A percentile compares a stretch with the other conserved stretches of the same genome.
Evolutionary conservation across 2,113 vertebrate genomes (phyloP).

Genomic region (Centrocercus urophasianus): DNA sequence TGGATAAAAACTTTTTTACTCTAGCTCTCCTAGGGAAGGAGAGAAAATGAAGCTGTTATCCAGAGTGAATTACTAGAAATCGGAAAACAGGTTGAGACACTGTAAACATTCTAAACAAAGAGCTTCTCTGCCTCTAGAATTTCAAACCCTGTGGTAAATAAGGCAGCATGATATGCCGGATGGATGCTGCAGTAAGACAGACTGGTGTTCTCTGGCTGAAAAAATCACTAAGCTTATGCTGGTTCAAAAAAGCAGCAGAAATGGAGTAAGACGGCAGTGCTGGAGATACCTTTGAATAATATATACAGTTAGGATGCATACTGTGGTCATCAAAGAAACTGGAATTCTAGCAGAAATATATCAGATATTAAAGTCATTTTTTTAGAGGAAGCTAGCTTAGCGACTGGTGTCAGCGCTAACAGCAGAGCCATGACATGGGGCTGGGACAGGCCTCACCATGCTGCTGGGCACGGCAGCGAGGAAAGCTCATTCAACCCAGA

Average conservation of each 20-base stretch:
- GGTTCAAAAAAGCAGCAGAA: not conserved
- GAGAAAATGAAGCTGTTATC: not conserved
- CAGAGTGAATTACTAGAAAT: not conserved
- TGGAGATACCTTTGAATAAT: not conserved
- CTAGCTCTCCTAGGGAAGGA: not conserved
- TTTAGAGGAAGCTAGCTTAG: not conserved
- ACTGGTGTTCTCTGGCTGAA: not conserved
- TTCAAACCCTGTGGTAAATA: not conserved
- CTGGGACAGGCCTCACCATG: too few relatives aligned
- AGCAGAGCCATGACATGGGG: too few relatives aligned
- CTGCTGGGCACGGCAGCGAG: too few relatives aligned
- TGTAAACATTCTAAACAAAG: not conserved
- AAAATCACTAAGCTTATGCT: not conserved
- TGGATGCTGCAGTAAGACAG: not conserved
- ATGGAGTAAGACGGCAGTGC: not conserved
- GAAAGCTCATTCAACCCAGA: too few relatives aligned
- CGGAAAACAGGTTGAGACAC: not conserved
- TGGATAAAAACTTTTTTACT: not conserved
- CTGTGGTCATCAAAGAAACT: not conserved
- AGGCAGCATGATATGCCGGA: not conserved
- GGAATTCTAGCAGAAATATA: not conserved
- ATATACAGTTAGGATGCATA: not conserved
- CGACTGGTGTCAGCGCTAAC: too few relatives aligned
- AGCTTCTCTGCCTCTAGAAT: not conserved
- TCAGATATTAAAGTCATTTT: not conserved